phyloP scores from a whole-genome alignment of 2,113 vertebrate genomes.

The Saguinus midas region DNA sequence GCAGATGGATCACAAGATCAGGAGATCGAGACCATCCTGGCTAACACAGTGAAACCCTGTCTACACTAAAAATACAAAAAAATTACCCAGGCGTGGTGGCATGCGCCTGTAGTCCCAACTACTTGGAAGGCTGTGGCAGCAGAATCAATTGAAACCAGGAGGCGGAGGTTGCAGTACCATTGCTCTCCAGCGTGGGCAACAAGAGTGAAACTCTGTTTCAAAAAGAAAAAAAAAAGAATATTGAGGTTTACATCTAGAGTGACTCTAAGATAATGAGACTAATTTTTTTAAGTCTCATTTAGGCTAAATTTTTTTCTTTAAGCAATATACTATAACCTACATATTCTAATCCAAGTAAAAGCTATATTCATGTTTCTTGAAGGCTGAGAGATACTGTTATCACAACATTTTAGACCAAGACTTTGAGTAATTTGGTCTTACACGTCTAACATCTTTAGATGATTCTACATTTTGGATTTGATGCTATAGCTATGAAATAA shows the following conservation, averaged over 20 bases:
- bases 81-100: no score
- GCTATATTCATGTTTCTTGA: neutral
- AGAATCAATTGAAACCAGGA: no score
- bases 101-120: no score
- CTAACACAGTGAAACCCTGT: no score
- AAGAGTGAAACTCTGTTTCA: no score
- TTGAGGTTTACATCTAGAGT: neutral
- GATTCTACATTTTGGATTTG: conserved; percentile 11
- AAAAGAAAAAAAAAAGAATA: neutral
- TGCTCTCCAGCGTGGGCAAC: no score
- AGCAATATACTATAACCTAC: neutral
- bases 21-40: no score
- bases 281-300: no score
- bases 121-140: no score
- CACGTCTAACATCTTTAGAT: neutral
- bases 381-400: neutral
- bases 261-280: neutral
- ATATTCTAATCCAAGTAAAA: conserved; percentile 10
- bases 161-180: no score
- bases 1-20: no score
- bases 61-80: no score
- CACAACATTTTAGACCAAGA: neutral
- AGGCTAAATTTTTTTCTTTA: neutral
- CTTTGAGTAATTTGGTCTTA: neutral
- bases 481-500: neutral